phyloP scores from a whole-genome alignment of 2,113 vertebrate genomes.

The Desmodus rotundus region DNA sequence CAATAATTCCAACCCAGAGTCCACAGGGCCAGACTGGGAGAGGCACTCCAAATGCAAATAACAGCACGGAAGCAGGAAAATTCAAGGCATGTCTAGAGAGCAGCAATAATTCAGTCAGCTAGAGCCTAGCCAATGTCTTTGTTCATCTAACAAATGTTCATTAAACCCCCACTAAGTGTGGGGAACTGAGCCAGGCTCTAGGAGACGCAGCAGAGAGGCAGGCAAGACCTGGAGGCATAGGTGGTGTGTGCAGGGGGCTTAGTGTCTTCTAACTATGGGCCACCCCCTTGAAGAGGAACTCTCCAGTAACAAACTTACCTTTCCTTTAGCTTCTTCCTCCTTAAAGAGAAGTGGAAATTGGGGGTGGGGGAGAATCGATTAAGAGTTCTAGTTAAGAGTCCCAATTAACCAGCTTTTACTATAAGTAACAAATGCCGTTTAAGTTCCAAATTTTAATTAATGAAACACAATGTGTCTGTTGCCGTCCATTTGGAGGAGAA shows the following conservation, averaged over 20 bases:
- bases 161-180: neutral
- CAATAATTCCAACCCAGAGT: neutral
- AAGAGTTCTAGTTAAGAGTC: neutral
- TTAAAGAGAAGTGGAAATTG: neutral
- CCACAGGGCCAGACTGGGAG: neutral
- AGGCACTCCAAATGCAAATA: neutral
- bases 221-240: neutral
- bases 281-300: neutral
- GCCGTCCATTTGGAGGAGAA: neutral
- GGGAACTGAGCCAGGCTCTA: neutral
- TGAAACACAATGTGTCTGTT: neutral
- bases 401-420: neutral
- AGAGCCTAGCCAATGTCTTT: neutral
- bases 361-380: rapidly evolving
- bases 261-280: neutral
- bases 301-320: neutral
- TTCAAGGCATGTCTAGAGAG: neutral
- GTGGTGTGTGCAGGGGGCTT: rapidly evolving
- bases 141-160: neutral
- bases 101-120: neutral
- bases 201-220: neutral
- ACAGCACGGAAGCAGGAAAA: neutral
- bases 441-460: neutral
- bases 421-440: neutral
- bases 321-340: neutral